phyloP scores from a whole-genome alignment of 2,888 invertebrate genomes.

The Nomada goodeniana region DNA sequence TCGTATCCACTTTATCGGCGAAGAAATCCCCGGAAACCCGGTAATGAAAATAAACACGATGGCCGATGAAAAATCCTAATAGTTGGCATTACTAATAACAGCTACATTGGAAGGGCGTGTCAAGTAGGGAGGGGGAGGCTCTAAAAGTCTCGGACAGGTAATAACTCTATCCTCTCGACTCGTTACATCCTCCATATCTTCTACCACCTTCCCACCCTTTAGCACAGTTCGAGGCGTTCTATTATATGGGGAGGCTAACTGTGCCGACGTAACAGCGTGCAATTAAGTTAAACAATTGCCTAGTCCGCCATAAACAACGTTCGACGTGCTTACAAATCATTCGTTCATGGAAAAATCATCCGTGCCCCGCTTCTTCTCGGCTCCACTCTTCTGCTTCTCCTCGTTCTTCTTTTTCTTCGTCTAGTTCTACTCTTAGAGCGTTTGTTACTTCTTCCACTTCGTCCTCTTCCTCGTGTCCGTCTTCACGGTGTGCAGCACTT shows the following conservation, averaged over 20 bases:
- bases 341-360: conserved; percentile 57
- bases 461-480: not conserved
- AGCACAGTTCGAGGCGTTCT: conserved; percentile 54
- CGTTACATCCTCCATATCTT: conserved; percentile 50
- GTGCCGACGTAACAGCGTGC: conserved; percentile 79
- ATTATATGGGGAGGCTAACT: conserved; percentile 77
- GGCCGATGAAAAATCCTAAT: conserved; percentile 76
- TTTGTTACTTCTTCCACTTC: conserved; percentile 14
- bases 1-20: not conserved
- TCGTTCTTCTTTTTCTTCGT: conserved; percentile 22
- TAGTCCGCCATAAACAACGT: conserved; percentile 77
- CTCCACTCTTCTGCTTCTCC: conserved; percentile 8
- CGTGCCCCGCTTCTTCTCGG: conserved; percentile 38
- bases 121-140: conserved; percentile 71
- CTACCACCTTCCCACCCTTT: conserved; percentile 7
- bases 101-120: conserved; percentile 82
- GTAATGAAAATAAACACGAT: conserved; percentile 11
- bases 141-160: conserved; percentile 81
- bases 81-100: conserved; percentile 80
- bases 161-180: conserved; percentile 80
- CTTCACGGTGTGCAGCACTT: conserved; percentile 5
- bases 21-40: not conserved
- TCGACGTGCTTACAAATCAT: conserved; percentile 76
- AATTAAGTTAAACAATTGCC: conserved; percentile 83
- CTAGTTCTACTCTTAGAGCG: not conserved